Base-by-base conservation (phyloP, 37 sponge, comb jelly and placozoan genomes). In the Axinella damicornis region DNA sequence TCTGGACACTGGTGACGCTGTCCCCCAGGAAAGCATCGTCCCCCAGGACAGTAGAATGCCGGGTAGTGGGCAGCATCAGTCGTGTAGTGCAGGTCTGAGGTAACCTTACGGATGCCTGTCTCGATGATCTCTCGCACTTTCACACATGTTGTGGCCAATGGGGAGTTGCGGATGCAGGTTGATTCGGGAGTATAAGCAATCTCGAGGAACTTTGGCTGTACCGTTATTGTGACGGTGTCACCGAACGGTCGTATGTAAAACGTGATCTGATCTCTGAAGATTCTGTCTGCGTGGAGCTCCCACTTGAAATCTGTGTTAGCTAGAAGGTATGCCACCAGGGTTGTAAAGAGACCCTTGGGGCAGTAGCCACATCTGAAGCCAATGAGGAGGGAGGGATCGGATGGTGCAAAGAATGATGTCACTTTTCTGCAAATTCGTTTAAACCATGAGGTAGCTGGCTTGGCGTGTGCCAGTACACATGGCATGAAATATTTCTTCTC, bases 401-500 rank as follows among this genome's bases (percentile, higher is more conserved):
- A 25, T 61, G 4, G 62, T 11, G 13, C 5, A 25, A 61, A 27
- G 4, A 27, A 4, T 5, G 62, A 4, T 27, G 62, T 11, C 4
- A 27, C 12, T 11, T 4, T 5, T 46, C 46, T 46, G 5, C 13
- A 25, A 25, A 61, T 61, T 61, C 2, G 25, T 5, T 25, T 4
- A 61, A 46, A 46, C 9, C 6, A 9, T 46, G 46, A 27, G 62
- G 5, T 22, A 61, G 25, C 62, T 27, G 22, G 25, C 22, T 72
- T 0, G n/a, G 46, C 32, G 39, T 39, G 38, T 21, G 22, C 27
- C 21, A 72, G 46, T 46, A 72, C 53, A 72, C 73, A 72, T 72
- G 73, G 73, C 40, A 72, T 72, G 15, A 72, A 72, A 24, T 72
- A 72, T n/a, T 72, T 37, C 20, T 72, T 41, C 46, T 39, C n/a